Evolutionary conservation across 1,140 invertebrate genomes (phyloP), one percentile per base, ranked within the genome.

Genomic region (Anastrepha ludens): DNA sequence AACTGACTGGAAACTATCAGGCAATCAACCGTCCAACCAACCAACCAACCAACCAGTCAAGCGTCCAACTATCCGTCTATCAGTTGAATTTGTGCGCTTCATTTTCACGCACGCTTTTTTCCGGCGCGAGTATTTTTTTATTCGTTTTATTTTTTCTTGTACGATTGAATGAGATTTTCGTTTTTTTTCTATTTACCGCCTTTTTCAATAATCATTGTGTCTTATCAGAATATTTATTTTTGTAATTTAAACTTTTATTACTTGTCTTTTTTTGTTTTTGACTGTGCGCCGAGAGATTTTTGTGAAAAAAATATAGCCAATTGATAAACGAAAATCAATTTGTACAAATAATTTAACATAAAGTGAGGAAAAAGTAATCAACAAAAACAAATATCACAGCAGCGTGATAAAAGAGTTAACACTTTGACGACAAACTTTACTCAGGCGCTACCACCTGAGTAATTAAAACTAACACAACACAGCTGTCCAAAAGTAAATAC

Each of bases 21-120:
- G 11, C 29, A 17, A 86, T 17, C 55, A 81, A 81, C 50, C 39
- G 50, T 50, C 41, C 44, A 47, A 58, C 3, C 15, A 86, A 41
- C 20, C 85, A 62, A 15, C 17, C 58, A 60, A 17, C 29, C 47
- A 59, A 41, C 9, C 58, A 44, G 39, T 86, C 85, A 86, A 44
- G 17, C 39, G 15, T 86, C 50, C 5, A 86, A 41, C 39, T 86
- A 44, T 59, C 55, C 85, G 13, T 50, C 58, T 86, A 64, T 64
- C 50, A 86, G 58, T 86, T 15, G 55, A 5, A 7, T 86, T 15
- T 62, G 85, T 86, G 39, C 74, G 74, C 50, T 81, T 81, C 74
- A 81, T 81, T 81, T 81, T 4, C 74, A 81, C 20, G 74, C 74
- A 81, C 74, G 74, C 55, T 81, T 74, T 13, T 55, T 81, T 81